These are phyloP conservation scores for Meloidogyne exigua DNA, from an alignment of 1,140 invertebrate genomes.

Conservation along the genomic window DNA sequence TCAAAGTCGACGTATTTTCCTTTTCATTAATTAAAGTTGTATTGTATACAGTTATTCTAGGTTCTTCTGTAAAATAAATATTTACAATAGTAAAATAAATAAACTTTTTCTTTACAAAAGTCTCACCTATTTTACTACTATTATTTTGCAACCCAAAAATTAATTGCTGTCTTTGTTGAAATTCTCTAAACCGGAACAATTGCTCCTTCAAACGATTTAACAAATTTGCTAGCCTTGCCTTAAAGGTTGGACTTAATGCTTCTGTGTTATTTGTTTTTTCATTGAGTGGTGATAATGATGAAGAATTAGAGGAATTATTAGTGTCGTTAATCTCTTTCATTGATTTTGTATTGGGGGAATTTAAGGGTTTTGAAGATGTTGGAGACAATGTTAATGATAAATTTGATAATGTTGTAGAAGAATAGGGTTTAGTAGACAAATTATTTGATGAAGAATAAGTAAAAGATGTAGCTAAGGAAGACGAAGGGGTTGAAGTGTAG, in stretches of 20 bases:
- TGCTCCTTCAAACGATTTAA: slow-evolving; percentile 22
- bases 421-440: too few species aligned
- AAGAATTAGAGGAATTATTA: not conserved
- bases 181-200: slow-evolving; percentile 13
- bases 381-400: not conserved
- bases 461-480: too few species aligned
- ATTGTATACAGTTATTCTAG: too few species aligned
- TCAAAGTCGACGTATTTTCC: too few species aligned
- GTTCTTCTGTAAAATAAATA: too few species aligned
- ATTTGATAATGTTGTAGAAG: not conserved
- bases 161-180: not conserved
- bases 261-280: not conserved
- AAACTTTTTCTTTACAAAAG: not conserved
- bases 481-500: too few species aligned
- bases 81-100: too few species aligned
- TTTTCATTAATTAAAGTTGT: too few species aligned
- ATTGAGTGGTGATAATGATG: not conserved
- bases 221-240: slow-evolving; percentile 18
- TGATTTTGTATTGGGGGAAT: not conserved
- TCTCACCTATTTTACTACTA: not conserved
- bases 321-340: not conserved
- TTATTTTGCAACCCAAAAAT: not conserved
- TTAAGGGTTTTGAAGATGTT: not conserved
- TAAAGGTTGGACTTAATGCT: slow-evolving; percentile 5
- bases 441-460: not conserved